These are phyloP conservation scores for Eilema griseolum DNA, from an alignment of 2,888 invertebrate species.

Conservation along the genomic window DNA sequence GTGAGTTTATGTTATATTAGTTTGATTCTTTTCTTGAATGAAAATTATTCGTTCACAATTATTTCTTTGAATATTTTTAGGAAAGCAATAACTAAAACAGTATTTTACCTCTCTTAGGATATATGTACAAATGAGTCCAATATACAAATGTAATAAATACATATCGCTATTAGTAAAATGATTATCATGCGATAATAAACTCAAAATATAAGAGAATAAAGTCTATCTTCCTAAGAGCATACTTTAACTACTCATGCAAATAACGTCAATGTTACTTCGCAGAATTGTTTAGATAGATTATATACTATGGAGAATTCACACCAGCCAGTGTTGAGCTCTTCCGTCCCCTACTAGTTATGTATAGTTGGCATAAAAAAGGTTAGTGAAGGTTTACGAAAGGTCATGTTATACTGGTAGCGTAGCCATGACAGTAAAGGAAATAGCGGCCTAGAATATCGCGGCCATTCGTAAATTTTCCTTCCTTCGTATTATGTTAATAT, in stretches of 20 bases:
- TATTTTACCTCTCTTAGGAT: background rate
- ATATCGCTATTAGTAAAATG: background rate
- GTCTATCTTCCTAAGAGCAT: slow-evolving; percentile 51
- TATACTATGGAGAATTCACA: slow-evolving; percentile 59
- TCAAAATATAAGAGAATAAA: background rate
- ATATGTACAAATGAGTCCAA: background rate
- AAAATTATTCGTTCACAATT: background rate
- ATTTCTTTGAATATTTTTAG: background rate
- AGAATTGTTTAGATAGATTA: slow-evolving; percentile 74
- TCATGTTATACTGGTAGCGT: slow-evolving; percentile 54
- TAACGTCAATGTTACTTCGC: slow-evolving; percentile 62
- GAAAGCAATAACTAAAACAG: background rate
- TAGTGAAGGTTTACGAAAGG: slow-evolving; percentile 30
- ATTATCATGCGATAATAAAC: slow-evolving; percentile 3
- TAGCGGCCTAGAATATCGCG: slow-evolving; percentile 65
- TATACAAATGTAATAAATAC: background rate
- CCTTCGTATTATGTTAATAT: slow-evolving; percentile 32
- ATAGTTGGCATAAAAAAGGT: slow-evolving; percentile 6
- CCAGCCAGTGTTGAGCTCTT: slow-evolving; percentile 56
- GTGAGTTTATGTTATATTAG: no score
- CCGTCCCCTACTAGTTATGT: slow-evolving; percentile 23
- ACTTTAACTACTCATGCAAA: slow-evolving; percentile 73
- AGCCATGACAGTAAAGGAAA: slow-evolving; percentile 72
- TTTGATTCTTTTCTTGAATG: no score
- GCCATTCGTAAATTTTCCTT: slow-evolving; percentile 69